Evolutionary conservation across 2,888 invertebrate species (phyloP), one percentile per base, ranked within the genome.

Genomic region (Eilema sororculum): DNA sequence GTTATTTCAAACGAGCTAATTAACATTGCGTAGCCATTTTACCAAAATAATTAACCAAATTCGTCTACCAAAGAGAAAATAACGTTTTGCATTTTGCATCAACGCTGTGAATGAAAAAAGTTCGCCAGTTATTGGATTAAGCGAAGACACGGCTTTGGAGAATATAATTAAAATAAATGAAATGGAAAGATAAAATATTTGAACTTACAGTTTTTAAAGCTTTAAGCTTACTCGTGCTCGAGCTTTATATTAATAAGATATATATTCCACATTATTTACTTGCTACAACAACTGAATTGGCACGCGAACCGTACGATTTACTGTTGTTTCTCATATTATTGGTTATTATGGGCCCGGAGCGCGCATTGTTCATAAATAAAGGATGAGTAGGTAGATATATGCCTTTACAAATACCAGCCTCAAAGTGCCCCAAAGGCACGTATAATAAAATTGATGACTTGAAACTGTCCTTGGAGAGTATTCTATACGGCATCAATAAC

Each of bases 131-230:
- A 59, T 37, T 62, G 52, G 65, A 72, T 33, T 60, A 60, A 68
- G 20, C 46, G 25, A 60, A 64, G 28, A 64, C 41, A 62, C 28
- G 12, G 33, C 58, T 63, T 65, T 64, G n/a, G 68, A 63, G 46
- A 71, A 57, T 16, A 24, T 71, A 72, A 78, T 79, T 74, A 75
- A 75, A 69, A 71, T 68, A 71, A 81, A 75, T 72, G 68, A 67
- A 65, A 52, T 52, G 58, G 13, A 65, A 76, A 65, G 68, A 75
- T 79, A 67, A 72, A 65, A 68, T 68, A 30, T 61, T 61, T 57
- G 57, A 12, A 16, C 24, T 22, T 57, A 63, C 13, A 56, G 33
- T 16, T 65, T 65, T 5, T 33, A 37, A 70, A 73, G n/a, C 20
- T 67, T 68, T 63, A 12, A 37, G 33, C 33, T 37, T 12, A 5